phyloP scores from a whole-genome alignment of 2,113 vertebrate species.

The Saccopteryx bilineata region DNA sequence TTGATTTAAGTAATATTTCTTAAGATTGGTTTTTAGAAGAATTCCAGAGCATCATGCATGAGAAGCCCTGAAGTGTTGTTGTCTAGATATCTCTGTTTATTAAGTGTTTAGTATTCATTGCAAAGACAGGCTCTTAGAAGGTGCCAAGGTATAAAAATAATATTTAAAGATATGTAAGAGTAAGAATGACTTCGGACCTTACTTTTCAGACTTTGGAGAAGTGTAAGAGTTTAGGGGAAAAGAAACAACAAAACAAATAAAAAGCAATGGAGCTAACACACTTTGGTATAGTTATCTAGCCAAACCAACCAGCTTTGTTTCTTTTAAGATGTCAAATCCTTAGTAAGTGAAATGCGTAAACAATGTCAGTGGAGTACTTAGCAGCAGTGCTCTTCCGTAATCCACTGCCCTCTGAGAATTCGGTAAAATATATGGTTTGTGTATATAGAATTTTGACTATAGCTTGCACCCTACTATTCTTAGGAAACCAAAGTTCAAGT shows the following conservation, averaged over 20 bases:
- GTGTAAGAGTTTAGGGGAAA: neutral
- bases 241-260: neutral
- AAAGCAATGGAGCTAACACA: neutral
- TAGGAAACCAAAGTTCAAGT: neutral
- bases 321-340: neutral
- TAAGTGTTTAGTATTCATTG: neutral
- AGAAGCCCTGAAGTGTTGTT: neutral
- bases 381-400: neutral
- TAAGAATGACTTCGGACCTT: conserved; percentile 29
- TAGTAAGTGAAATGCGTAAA: neutral
- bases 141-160: conserved; percentile 1
- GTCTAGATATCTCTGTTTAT: neutral
- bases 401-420: neutral
- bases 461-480: neutral
- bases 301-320: neutral
- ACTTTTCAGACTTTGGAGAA: neutral
- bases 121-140: neutral
- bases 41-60: neutral
- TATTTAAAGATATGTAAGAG: neutral
- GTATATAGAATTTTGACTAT: neutral
- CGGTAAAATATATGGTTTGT: neutral
- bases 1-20: conserved; percentile 21
- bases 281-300: neutral
- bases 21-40: neutral
- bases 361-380: neutral